Evolutionary conservation across 2,113 vertebrate species (phyloP).

Genomic region (Elaphurus davidianus): DNA sequence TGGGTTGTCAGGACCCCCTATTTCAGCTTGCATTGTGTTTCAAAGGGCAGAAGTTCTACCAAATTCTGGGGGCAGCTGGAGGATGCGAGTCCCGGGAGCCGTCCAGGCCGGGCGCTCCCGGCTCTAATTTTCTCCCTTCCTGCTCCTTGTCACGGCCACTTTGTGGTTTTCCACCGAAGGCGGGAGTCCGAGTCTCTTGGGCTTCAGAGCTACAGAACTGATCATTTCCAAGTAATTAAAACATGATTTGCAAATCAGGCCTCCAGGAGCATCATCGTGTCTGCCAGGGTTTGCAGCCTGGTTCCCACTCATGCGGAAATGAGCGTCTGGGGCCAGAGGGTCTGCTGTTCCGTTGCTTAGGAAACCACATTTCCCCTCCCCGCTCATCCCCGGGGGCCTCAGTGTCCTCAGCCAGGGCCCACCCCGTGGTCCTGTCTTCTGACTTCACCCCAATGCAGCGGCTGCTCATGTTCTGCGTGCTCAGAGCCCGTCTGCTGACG

Average conservation of each 20-base stretch:
- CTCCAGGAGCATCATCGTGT: neutral
- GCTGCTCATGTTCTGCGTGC: accelerated
- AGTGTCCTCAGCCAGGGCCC: accelerated
- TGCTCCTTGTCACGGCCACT: neutral
- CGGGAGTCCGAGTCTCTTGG: neutral
- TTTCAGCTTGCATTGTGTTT: neutral
- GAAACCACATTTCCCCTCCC: neutral
- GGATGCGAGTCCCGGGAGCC: too few relatives aligned
- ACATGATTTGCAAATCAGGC: neutral
- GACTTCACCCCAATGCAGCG: accelerated
- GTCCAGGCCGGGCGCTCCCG: accelerated
- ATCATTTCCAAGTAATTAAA: neutral
- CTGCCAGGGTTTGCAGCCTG: neutral
- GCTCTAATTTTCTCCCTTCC: accelerated
- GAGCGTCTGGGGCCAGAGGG: accelerated
- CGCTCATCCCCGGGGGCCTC: accelerated
- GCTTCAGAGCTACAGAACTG: neutral
- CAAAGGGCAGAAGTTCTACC: neutral
- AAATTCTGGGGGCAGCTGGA: neutral
- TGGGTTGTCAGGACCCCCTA: accelerated
- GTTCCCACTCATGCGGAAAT: neutral
- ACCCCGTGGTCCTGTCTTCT: neutral
- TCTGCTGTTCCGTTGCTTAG: neutral
- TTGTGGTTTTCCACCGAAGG: neutral
- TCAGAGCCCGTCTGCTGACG: neutral